These are phyloP conservation scores for Anthoscopus minutus DNA, from an alignment of 2,113 vertebrate genomes.

Conservation along the genomic window DNA sequence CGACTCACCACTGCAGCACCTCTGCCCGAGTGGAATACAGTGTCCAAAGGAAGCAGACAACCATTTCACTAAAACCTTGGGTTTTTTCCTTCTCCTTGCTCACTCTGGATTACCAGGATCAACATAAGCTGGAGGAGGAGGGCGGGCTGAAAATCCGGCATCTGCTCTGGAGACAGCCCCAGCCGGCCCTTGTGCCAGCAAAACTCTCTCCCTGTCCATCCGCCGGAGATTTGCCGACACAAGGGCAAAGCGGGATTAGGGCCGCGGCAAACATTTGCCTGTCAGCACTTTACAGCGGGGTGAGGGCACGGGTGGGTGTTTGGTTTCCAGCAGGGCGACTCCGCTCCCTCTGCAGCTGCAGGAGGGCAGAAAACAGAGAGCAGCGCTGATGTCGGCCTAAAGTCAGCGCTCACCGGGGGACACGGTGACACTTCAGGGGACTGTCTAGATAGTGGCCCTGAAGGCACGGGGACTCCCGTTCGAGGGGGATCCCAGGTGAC, in stretches of 20 bases:
- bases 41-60: neutral
- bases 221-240: slow-evolving; percentile 35
- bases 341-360: neutral
- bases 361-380: neutral
- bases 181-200: neutral
- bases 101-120: neutral
- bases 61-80: neutral
- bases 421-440: neutral
- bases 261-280: neutral
- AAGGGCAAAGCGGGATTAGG: slow-evolving; percentile 41
- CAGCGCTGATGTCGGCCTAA: neutral
- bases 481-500: neutral
- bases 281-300: slow-evolving; percentile 26
- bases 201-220: neutral
- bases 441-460: neutral
- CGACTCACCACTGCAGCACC: neutral
- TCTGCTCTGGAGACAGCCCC: neutral
- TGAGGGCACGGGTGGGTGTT: neutral
- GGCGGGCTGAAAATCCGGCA: neutral
- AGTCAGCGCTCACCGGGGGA: neutral
- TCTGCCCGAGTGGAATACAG: neutral
- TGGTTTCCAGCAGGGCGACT: neutral
- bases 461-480: neutral
- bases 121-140: neutral
- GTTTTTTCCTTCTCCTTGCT: neutral